Evolutionary conservation across 2,888 invertebrate species (phyloP), one percentile per base, ranked within the genome.

Genomic region (Plagodis dolabraria): DNA sequence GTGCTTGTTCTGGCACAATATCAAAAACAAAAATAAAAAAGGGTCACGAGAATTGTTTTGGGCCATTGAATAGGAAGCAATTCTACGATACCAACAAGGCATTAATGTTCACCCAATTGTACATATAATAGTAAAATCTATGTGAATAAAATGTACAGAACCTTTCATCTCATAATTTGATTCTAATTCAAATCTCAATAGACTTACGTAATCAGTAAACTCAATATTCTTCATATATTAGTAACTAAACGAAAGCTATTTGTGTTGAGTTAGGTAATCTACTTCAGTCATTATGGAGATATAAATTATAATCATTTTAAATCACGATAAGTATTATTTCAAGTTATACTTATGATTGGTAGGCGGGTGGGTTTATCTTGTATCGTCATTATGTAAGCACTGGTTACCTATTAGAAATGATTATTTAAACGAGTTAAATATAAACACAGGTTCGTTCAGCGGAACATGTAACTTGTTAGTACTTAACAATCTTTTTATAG

Each of bases 231-330:
- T 9, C 7, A 46, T 33, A n/a, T 45, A 45, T 53, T 46, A 46
- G 51, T 40, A 40, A 10, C 38, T 53, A 46, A 53, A 53, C 53
- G 53, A 53, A 53, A 53, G 53, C 34, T 45, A 5, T 52, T 45
- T 22, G 9, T 47, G 53, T 53, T 53, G 9, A 53, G 53, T 53
- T 53, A 47, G 53, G 47, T 53, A 53, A 53, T 53, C 9, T 12
- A 53, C 33, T 47, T 42, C 42, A 47, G 47, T 42, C 33, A 33
- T 52, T 45, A 53, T 10, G 33, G 36, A 46, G 46, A 44, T 22
- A 22, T 22, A 22, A 22, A 22, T 36, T 9, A 40, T 10, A 40
- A 40, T 10, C 40, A 40, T 40, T 40, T 40, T 22, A 40, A 40
- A 10, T 10, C 10, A 10, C 40, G 40, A 40, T 10, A 40, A 40